Evolutionary conservation across 2,113 vertebrate genomes (phyloP).

Genomic region (Stegostoma tigrinum): DNA sequence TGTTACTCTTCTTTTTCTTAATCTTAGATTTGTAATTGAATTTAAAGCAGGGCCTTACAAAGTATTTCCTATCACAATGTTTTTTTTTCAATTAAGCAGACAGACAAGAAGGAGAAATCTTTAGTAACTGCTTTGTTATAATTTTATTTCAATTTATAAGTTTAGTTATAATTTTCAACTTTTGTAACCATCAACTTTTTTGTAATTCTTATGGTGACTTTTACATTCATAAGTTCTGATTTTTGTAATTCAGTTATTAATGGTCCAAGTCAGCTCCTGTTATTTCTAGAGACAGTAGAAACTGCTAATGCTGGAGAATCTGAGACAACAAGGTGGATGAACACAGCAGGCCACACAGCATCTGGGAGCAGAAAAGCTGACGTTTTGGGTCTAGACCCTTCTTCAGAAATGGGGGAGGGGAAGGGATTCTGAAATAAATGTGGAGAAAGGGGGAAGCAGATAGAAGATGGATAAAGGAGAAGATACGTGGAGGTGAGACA

Average conservation of each 20-base stretch:
- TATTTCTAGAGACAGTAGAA: background rate
- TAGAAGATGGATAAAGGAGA: too few relatives aligned
- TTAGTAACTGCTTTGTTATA: background rate
- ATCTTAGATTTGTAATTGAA: background rate
- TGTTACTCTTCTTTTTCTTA: constrained; percentile 38
- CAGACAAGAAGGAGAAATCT: background rate
- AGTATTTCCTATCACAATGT: background rate
- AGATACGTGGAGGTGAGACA: too few relatives aligned
- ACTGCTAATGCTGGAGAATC: too few relatives aligned
- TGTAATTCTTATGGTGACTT: background rate
- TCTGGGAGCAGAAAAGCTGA: too few relatives aligned
- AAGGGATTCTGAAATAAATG: too few relatives aligned
- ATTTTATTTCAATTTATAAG: background rate
- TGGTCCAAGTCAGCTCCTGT: background rate
- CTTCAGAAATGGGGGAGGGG: too few relatives aligned
- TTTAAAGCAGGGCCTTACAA: background rate
- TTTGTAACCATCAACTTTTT: background rate
- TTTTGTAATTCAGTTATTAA: background rate
- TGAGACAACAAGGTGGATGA: too few relatives aligned
- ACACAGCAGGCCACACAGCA: too few relatives aligned
- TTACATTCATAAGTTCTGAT: background rate
- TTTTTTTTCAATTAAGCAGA: background rate
- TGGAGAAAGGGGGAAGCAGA: too few relatives aligned
- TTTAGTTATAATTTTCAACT: background rate
- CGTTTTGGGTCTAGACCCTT: too few relatives aligned